A percentile compares a stretch with the other conserved stretches of the same genome.
phyloP scores from a whole-genome alignment of 30 jellyfish, hydroid and myxozoan genomes.

The Rhopilema esculentum region DNA sequence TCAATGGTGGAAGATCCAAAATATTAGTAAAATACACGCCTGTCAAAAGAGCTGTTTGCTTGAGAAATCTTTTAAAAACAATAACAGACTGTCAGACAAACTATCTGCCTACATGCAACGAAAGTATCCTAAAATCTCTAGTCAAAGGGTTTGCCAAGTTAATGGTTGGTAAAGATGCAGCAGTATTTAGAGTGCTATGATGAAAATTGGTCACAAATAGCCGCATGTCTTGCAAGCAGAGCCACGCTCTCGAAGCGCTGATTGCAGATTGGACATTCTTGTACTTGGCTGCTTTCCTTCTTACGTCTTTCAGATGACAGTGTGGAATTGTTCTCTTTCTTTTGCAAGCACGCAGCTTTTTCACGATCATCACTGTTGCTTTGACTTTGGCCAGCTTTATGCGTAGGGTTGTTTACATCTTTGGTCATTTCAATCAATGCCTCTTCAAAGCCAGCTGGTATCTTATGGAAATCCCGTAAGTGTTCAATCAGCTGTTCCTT shows the following conservation, averaged over 20 bases:
- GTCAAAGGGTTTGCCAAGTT: too few species aligned
- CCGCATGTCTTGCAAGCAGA: conserved; percentile 5
- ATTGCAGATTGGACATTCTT: conserved; percentile 20
- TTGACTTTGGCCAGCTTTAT: not conserved
- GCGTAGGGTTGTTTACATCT: conserved; percentile 4
- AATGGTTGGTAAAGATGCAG: too few species aligned
- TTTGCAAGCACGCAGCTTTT: not conserved
- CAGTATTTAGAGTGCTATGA: too few species aligned
- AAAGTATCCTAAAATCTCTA: too few species aligned
- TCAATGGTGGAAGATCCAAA: too few species aligned
- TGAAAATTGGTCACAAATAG: not conserved
- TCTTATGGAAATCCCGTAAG: conserved; percentile 29
- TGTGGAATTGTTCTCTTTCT: not conserved
- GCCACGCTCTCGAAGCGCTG: conserved; percentile 13
- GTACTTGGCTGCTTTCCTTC: not conserved
- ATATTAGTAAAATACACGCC: too few species aligned
- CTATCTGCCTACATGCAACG: too few species aligned
- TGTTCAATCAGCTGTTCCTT: conserved; percentile 9
- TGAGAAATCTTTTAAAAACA: too few species aligned
- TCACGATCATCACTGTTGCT: not conserved
- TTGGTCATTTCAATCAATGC: conserved; percentile 29
- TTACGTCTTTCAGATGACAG: not conserved
- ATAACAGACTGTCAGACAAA: too few species aligned
- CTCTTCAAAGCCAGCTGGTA: conserved; percentile 52
- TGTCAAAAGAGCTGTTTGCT: too few species aligned